Percentiles rank a stretch among this genome's conserved stretches.
phyloP scores from a whole-genome alignment of 1,140 invertebrate species.

The Drosophila aff. region DNA sequence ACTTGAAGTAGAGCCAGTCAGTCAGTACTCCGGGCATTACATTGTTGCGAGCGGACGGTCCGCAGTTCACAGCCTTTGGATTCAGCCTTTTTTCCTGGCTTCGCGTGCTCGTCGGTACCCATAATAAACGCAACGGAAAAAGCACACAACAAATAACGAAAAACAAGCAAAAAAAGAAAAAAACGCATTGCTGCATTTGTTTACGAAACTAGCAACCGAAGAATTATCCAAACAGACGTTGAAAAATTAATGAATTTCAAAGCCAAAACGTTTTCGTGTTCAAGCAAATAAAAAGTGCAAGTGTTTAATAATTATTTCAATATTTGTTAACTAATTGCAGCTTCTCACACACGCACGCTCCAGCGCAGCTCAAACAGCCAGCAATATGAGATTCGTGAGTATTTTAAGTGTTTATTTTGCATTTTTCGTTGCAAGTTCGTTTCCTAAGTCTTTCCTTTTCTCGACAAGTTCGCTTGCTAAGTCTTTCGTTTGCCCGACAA shows the following conservation, averaged over 20 bases:
- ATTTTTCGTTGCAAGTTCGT: slow-evolving; percentile 46
- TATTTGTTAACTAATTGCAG: slow-evolving; percentile 82
- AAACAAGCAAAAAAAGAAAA: slow-evolving; percentile 19
- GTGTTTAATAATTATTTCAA: slow-evolving; percentile 65
- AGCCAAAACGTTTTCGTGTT: slow-evolving; percentile 54
- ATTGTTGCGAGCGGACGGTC: slow-evolving; percentile 15
- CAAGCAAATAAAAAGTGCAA: slow-evolving; percentile 47
- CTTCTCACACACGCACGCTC: slow-evolving; percentile 30
- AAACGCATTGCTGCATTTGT: slow-evolving; percentile 52
- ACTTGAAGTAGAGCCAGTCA: slow-evolving; percentile 15
- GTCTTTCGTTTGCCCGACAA: slow-evolving; percentile 68
- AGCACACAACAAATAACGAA: slow-evolving; percentile 11
- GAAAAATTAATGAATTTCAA: slow-evolving; percentile 48
- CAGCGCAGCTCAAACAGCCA: slow-evolving; percentile 55
- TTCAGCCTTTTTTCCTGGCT: slow-evolving; percentile 40
- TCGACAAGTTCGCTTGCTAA: slow-evolving; percentile 68
- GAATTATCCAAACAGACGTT: slow-evolving; percentile 36
- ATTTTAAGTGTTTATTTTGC: slow-evolving; percentile 3
- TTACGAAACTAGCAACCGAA: slow-evolving; percentile 36
- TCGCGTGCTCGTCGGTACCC: slow-evolving; percentile 54
- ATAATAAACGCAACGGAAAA: slow-evolving; percentile 13
- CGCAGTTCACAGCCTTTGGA: slow-evolving; percentile 39
- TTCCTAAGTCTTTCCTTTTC: slow-evolving; percentile 74
- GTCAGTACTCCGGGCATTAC: slow-evolving; percentile 23
- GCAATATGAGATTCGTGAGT: slow-evolving; percentile 84